These are phyloP conservation scores for Drosophila meridiana DNA, from an alignment of 2,888 invertebrate species.

Conservation along the genomic window DNA sequence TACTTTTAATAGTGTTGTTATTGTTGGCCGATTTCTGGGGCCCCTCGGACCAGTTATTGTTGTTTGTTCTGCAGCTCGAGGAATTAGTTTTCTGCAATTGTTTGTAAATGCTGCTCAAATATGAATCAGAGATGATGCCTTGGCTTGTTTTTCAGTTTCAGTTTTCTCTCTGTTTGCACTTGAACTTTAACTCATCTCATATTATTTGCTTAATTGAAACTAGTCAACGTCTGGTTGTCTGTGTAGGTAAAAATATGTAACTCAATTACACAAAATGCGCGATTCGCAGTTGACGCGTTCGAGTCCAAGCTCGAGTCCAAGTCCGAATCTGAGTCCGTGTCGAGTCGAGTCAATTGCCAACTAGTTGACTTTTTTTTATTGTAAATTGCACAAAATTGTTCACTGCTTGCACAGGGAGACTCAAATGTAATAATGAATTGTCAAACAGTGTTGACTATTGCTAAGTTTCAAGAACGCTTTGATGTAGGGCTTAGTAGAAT, in stretches of 20 bases:
- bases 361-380: slow-evolving; percentile 27
- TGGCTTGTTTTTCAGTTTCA: slow-evolving; percentile 12
- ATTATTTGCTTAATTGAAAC: slow-evolving; percentile 81
- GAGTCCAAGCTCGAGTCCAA: neutral
- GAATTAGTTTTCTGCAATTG: slow-evolving; percentile 47
- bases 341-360: slow-evolving; percentile 45
- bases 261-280: slow-evolving; percentile 58
- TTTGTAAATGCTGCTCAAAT: slow-evolving; percentile 29
- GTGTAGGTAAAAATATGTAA: slow-evolving; percentile 67
- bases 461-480: neutral
- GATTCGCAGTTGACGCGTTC: slow-evolving; percentile 20
- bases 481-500: too few species aligned
- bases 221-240: slow-evolving; percentile 57
- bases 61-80: slow-evolving; percentile 30
- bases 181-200: slow-evolving; percentile 81
- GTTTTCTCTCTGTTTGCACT: slow-evolving; percentile 35
- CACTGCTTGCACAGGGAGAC: slow-evolving; percentile 17
- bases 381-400: slow-evolving; percentile 9
- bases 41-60: slow-evolving; percentile 27
- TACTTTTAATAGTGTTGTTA: slow-evolving; percentile 76
- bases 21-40: slow-evolving; percentile 56
- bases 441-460: neutral
- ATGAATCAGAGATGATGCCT: slow-evolving; percentile 41
- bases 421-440: neutral
- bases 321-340: slow-evolving; percentile 2